Evolutionary conservation across 1,140 invertebrate species (phyloP).

Genomic region (Solen grandis): DNA sequence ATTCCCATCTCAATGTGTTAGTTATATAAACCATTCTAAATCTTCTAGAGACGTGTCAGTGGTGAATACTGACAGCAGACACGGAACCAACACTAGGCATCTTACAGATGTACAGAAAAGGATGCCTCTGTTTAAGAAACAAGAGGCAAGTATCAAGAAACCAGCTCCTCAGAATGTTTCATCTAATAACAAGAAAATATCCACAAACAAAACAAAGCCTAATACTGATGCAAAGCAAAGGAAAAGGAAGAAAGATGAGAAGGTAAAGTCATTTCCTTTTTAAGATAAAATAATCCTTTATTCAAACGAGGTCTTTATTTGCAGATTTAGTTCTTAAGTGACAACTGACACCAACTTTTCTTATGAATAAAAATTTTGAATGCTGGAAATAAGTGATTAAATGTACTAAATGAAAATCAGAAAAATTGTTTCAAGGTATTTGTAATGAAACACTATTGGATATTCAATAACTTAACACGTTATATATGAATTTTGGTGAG

Average conservation of each 20-base stretch:
- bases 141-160: not conserved
- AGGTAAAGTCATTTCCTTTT: not conserved
- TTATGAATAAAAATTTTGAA: not conserved
- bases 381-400: too few species aligned
- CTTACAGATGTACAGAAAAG: not conserved
- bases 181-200: not conserved
- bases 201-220: not conserved
- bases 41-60: not conserved
- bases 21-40: not conserved
- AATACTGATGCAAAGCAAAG: not conserved
- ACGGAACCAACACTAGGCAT: too few species aligned
- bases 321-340: not conserved
- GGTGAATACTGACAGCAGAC: not conserved
- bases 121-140: too few species aligned
- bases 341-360: not conserved
- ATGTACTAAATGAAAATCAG: too few species aligned
- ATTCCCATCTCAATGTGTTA: not conserved
- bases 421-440: too few species aligned
- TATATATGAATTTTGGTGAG: not conserved
- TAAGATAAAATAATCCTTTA: not conserved
- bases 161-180: not conserved
- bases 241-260: not conserved
- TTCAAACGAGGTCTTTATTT: not conserved
- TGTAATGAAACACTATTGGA: too few species aligned
- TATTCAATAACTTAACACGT: too few species aligned